Evolutionary conservation across 2,888 invertebrate species (phyloP).

Genomic region (Idaea dimidiata): DNA sequence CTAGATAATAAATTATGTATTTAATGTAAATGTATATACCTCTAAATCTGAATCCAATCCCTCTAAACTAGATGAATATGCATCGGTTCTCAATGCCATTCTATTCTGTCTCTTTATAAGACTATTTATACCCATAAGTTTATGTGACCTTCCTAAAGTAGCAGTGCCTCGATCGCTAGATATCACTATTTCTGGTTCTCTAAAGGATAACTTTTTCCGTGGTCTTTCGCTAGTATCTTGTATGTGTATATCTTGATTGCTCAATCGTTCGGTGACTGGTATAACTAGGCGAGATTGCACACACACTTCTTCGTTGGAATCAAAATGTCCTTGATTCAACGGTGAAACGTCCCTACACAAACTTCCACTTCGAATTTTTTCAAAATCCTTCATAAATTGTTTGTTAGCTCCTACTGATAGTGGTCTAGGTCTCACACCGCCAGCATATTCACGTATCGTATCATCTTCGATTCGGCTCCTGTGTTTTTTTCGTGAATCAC

Average conservation of each 20-base stretch:
- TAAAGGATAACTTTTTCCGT: conserved; percentile 92
- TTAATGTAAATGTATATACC: conserved; percentile 54
- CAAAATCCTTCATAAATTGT: conserved; percentile 55
- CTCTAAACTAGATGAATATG: conserved; percentile 74
- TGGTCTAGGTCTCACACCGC: conserved; percentile 53
- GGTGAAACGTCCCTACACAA: conserved; percentile 50
- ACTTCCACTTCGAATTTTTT: conserved; percentile 45
- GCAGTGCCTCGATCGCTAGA: conserved; percentile 44
- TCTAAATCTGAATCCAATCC: conserved; percentile 81
- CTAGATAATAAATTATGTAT: not conserved
- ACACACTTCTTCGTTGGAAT: conserved; percentile 63
- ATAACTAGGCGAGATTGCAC: conserved; percentile 68
- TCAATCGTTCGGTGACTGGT: conserved; percentile 65
- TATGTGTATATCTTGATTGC: conserved; percentile 48
- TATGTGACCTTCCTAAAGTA: conserved; percentile 63
- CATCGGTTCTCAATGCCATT: conserved; percentile 53
- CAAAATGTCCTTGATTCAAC: conserved; percentile 49
- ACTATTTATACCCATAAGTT: conserved; percentile 71
- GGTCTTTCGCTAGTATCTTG: conserved; percentile 81
- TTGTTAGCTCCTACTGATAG: conserved; percentile 65
- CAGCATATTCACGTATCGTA: conserved; percentile 41
- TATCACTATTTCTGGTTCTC: conserved; percentile 88
- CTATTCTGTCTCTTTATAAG: conserved; percentile 58
- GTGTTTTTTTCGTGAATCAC: conserved; percentile 59
- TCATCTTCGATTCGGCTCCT: conserved; percentile 59